Conservation (phyloP, 2,113 vertebrate genomes). For the Phalacrocorax aristotelis region DNA sequence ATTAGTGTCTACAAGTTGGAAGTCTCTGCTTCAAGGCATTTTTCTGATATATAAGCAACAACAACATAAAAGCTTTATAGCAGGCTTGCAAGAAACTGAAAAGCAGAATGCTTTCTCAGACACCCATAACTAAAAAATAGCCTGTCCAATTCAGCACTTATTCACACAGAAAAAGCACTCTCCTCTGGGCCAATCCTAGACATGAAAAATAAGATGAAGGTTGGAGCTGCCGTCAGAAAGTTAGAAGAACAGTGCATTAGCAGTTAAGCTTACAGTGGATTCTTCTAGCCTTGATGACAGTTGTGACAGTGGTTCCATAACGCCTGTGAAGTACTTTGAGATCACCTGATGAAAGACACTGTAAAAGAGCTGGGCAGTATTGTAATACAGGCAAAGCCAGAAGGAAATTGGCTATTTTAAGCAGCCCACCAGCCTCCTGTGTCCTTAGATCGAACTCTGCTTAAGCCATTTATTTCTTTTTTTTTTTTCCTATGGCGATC, state of each 20-base stretch:
- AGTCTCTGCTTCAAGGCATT: neutral
- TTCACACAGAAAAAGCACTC: neutral
- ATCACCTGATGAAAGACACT: neutral
- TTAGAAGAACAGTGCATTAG: neutral
- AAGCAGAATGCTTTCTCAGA: neutral
- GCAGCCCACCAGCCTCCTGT: neutral
- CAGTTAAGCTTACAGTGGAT: neutral
- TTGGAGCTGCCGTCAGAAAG: neutral
- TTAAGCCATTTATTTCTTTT: neutral
- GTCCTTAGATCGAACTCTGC: neutral
- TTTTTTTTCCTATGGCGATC: neutral
- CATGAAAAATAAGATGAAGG: neutral
- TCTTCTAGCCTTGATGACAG: neutral
- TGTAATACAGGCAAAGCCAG: neutral
- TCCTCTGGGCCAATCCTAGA: neutral
- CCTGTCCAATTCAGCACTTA: neutral
- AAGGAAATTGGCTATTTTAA: neutral
- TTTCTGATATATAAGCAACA: neutral
- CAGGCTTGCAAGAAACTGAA: neutral
- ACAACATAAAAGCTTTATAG: neutral
- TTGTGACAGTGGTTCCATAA: neutral
- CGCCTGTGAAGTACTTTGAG: neutral
- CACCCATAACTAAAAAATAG: neutral
- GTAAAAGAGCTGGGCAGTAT: neutral
- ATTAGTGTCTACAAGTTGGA: neutral